A percentile compares a stretch with the other conserved stretches of the same genome.
Evolutionary conservation across 1,140 invertebrate genomes (phyloP).

Genomic region (Eriocheir sinensis): DNA sequence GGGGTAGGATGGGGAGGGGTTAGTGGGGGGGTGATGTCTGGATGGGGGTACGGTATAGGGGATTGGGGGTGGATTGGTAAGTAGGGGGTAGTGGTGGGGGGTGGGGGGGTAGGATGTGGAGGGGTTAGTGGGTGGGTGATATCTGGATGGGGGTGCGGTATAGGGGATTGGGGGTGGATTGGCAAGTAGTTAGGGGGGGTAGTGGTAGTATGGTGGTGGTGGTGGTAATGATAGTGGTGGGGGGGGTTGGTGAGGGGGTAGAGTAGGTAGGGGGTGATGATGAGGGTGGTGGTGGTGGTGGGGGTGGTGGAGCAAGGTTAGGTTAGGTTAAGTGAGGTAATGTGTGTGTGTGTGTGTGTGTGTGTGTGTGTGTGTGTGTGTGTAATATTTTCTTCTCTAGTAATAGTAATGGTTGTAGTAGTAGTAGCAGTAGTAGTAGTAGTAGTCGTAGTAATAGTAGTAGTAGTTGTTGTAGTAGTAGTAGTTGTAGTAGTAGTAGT

Average conservation of each 20-base stretch:
- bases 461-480: too few species aligned
- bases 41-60: background rate
- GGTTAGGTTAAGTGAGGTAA: background rate
- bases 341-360: constrained; percentile 39
- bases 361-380: constrained; percentile 43
- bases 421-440: too few species aligned
- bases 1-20: background rate
- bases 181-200: background rate
- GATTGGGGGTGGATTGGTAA: background rate
- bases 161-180: background rate
- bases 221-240: background rate
- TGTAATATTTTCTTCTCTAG: too few species aligned
- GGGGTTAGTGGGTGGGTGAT: too few species aligned
- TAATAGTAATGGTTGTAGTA: too few species aligned
- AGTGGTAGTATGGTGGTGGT: background rate
- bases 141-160: too few species aligned
- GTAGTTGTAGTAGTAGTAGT: too few species aligned
- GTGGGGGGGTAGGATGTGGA: background rate
- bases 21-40: background rate
- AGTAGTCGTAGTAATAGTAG: too few species aligned
- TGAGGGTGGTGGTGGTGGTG: background rate
- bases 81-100: background rate
- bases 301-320: background rate
- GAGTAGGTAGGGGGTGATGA: background rate
- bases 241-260: background rate